Conservation (phyloP, 2,888 invertebrate genomes). For the Lumbricus terrestris region DNA sequence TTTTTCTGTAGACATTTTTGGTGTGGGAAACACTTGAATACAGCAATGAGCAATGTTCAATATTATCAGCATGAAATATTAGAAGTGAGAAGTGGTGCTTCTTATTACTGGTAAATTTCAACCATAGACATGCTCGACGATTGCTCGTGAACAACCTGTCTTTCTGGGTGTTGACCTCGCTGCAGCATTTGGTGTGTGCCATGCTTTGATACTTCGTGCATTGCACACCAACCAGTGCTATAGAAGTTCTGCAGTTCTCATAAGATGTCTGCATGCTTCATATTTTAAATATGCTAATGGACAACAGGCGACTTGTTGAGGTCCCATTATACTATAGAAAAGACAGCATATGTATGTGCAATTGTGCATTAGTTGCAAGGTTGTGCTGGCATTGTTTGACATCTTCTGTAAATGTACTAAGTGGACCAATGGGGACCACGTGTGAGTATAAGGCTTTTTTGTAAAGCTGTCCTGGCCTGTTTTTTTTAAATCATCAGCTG, state of each 20-base stretch:
- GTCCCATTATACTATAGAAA: not conserved
- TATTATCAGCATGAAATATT: not conserved
- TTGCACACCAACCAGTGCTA: not conserved
- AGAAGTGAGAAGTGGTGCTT: not conserved
- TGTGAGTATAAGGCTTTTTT: not conserved
- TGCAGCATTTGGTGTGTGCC: too few relatives aligned
- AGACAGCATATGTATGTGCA: too few relatives aligned
- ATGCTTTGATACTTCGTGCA: too few relatives aligned
- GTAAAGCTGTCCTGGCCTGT: not conserved
- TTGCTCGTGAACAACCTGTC: too few relatives aligned
- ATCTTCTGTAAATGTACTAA: not conserved
- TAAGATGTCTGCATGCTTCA: not conserved
- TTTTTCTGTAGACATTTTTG: not conserved
- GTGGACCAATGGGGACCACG: not conserved
- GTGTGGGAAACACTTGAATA: not conserved
- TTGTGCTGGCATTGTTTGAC: not conserved
- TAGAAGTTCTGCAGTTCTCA: not conserved
- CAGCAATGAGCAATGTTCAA: not conserved
- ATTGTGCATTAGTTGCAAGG: not conserved
- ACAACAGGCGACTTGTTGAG: not conserved
- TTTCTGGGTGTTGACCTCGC: too few relatives aligned
- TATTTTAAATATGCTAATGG: not conserved
- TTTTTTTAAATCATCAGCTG: too few relatives aligned
- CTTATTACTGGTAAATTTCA: not conserved
- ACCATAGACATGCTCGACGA: too few relatives aligned